Evolutionary conservation across 2,888 invertebrate genomes (phyloP).

Genomic region (Iselma pallidipennis): DNA sequence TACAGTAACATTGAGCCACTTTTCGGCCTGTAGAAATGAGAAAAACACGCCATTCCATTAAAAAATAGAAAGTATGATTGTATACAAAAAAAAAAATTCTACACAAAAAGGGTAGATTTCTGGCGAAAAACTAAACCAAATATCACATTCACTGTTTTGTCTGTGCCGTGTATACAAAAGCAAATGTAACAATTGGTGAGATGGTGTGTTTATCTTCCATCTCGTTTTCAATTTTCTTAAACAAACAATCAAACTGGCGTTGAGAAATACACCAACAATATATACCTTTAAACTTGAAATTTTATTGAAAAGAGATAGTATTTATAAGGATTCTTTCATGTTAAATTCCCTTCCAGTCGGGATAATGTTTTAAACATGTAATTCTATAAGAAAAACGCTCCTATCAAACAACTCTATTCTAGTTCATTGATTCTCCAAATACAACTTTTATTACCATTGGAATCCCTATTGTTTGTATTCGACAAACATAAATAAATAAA

Average conservation of each 20-base stretch:
- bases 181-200: constrained; percentile 29
- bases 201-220: constrained; percentile 32
- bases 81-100: constrained; percentile 2
- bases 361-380: too few species aligned
- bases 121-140: too few species aligned
- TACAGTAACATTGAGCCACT: constrained; percentile 97
- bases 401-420: too few species aligned
- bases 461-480: too few species aligned
- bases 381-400: too few species aligned
- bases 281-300: not conserved
- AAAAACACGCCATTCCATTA: not conserved
- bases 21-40: constrained; percentile 74
- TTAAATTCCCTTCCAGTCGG: not conserved
- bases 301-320: not conserved
- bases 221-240: constrained; percentile 34
- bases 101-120: not conserved
- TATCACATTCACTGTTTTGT: not conserved
- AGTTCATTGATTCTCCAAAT: too few species aligned
- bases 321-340: not conserved
- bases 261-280: not conserved
- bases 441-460: too few species aligned
- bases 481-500: too few species aligned
- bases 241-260: constrained; percentile 29
- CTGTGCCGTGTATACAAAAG: too few species aligned
- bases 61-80: not conserved